phyloP scores from a whole-genome alignment of 37 sponge, comb jelly and placozoan genomes.

The Amphimedon queenslandica region DNA sequence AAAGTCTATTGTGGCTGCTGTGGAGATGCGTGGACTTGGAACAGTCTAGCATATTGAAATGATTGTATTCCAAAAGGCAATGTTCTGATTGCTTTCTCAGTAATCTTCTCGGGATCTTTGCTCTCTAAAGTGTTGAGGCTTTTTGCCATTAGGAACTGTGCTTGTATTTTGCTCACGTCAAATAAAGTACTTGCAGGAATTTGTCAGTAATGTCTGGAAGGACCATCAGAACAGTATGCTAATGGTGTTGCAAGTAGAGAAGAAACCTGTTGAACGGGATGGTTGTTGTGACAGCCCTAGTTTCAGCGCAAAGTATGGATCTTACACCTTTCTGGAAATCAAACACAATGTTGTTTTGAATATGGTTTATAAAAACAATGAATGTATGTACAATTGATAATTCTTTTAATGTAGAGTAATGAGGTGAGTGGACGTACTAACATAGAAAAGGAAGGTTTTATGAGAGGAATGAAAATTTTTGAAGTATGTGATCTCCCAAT shows the following conservation, averaged over 20 bases:
- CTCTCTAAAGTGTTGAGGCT: too few species aligned
- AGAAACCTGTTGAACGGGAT: neutral
- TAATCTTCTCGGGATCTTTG: too few species aligned
- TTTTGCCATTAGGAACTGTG: too few species aligned
- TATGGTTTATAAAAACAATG: too few species aligned
- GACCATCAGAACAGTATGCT: constrained; percentile 10
- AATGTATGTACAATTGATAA: too few species aligned
- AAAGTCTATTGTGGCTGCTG: too few species aligned
- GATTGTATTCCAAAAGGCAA: too few species aligned
- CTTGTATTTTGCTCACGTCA: constrained; percentile 7
- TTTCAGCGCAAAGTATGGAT: constrained; percentile 25
- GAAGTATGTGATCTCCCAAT: too few species aligned
- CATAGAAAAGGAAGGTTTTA: constrained; percentile 36
- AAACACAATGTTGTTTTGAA: neutral
- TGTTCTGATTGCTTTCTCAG: too few species aligned
- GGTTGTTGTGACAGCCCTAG: constrained; percentile 24
- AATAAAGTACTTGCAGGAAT: neutral
- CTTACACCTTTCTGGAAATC: constrained; percentile 32
- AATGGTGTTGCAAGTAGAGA: neutral
- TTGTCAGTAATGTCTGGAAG: constrained; percentile 7
- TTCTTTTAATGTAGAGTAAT: constrained; percentile 27
- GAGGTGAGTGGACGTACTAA: constrained; percentile 14
- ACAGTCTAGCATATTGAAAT: too few species aligned
- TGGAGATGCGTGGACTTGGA: too few species aligned
- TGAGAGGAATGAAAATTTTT: too few species aligned